These are phyloP conservation scores for Sycophila texana DNA, from an alignment of 2,888 invertebrate genomes.

Conservation along the genomic window DNA sequence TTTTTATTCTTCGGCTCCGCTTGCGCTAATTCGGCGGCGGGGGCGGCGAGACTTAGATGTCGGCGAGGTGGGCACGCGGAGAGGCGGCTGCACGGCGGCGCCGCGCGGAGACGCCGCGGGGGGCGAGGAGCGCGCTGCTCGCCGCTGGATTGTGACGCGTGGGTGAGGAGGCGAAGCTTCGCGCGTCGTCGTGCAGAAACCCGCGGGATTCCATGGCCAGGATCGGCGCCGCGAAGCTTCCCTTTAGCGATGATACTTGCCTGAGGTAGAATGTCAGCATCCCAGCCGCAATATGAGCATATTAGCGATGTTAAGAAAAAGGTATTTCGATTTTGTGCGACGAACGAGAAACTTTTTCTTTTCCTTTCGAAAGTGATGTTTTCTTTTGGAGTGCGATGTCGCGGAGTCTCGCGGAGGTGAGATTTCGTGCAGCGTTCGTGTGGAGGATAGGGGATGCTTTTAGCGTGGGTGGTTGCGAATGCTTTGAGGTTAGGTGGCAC, in stretches of 20 bases:
- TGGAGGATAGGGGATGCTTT: too few relatives aligned
- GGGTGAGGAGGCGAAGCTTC: not conserved
- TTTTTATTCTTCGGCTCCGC: not conserved
- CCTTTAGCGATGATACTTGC: conserved; percentile 3
- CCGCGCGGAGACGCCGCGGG: not conserved
- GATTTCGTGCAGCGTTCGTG: too few relatives aligned
- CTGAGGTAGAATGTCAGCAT: conserved; percentile 45
- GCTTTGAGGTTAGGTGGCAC: too few relatives aligned
- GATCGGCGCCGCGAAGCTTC: not conserved
- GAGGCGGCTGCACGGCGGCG: not conserved
- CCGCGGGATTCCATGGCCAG: not conserved
- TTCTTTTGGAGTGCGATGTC: too few relatives aligned
- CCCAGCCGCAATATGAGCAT: conserved; percentile 41
- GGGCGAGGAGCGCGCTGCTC: not conserved
- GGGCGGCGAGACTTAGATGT: too few relatives aligned
- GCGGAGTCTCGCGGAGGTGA: too few relatives aligned
- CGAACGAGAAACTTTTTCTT: too few relatives aligned
- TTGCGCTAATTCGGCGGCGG: not conserved
- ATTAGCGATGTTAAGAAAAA: conserved; percentile 54
- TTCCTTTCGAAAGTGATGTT: too few relatives aligned
- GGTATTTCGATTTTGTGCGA: conserved; percentile 21
- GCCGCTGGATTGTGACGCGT: not conserved
- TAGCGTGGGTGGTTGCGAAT: too few relatives aligned
- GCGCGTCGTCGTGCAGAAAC: not conserved
- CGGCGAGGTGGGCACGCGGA: not conserved